These are phyloP conservation scores for Phacellophora camtschatica DNA, from an alignment of 30 jellyfish, hydroid and myxozoan species.

Conservation along the genomic window DNA sequence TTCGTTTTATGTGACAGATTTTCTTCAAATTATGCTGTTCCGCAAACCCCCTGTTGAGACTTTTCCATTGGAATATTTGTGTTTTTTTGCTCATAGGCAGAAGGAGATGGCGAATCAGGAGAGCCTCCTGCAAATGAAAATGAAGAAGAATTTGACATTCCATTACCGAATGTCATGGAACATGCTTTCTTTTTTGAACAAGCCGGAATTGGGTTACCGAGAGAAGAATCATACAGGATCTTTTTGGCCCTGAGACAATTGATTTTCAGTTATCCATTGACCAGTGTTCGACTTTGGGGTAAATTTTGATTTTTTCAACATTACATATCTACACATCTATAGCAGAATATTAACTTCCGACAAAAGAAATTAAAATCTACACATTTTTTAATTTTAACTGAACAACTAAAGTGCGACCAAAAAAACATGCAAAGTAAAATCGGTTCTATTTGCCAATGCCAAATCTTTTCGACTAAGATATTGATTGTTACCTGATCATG, in stretches of 20 bases:
- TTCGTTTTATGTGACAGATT: too few species aligned
- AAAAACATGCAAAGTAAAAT: too few species aligned
- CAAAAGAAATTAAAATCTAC: too few species aligned
- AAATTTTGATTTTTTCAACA: background rate
- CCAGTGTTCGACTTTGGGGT: conserved; percentile 97
- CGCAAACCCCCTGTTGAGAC: background rate
- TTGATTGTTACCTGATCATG: too few species aligned
- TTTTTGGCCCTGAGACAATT: conserved; percentile 85
- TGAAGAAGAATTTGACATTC: conserved; percentile 94
- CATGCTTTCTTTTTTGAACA: conserved; percentile 87
- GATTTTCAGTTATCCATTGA: conserved; percentile 70
- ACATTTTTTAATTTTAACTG: too few species aligned
- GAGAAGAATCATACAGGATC: conserved; percentile 84
- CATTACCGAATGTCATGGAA: conserved; percentile 94
- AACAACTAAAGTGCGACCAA: too few species aligned
- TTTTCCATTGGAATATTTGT: background rate
- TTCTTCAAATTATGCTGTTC: background rate
- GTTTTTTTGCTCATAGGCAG: background rate
- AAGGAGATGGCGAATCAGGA: conserved; percentile 67
- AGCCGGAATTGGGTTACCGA: conserved; percentile 90
- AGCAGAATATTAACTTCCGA: too few species aligned
- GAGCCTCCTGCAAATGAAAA: conserved; percentile 65
- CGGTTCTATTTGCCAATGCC: too few species aligned
- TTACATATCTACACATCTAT: too few species aligned
- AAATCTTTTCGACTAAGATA: too few species aligned